Evolutionary conservation across 2,888 invertebrate species (phyloP).

Genomic region (Eupithecia insigniata): DNA sequence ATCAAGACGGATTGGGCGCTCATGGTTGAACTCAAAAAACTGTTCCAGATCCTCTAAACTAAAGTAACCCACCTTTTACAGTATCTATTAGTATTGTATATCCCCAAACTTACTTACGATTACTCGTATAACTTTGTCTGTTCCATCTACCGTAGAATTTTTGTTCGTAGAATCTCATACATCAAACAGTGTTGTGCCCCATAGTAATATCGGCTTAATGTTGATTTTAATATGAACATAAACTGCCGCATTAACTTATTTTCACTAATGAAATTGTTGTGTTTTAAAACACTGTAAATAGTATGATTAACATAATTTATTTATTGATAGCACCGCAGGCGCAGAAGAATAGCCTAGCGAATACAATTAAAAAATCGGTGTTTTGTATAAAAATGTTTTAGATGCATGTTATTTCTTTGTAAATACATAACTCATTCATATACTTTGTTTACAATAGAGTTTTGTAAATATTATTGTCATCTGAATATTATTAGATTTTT

Average conservation of each 20-base stretch:
- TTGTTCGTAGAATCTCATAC: constrained; percentile 66
- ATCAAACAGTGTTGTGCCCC: constrained; percentile 24
- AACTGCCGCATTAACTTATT: constrained; percentile 23
- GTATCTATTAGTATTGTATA: constrained; percentile 52
- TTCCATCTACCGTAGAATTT: constrained; percentile 70
- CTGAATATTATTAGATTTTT: constrained; percentile 18
- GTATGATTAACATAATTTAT: constrained; percentile 32
- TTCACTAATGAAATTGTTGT: constrained; percentile 29
- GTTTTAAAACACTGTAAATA: constrained; percentile 30
- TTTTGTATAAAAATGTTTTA: constrained; percentile 40
- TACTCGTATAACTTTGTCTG: constrained; percentile 60
- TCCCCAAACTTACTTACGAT: constrained; percentile 49
- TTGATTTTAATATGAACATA: background rate
- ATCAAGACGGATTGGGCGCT: constrained; percentile 98
- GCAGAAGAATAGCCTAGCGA: background rate
- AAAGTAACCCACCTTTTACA: constrained; percentile 69
- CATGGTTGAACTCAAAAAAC: constrained; percentile 98
- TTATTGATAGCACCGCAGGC: constrained; percentile 18
- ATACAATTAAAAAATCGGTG: constrained; percentile 6
- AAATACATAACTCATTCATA: constrained; percentile 51
- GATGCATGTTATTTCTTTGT: constrained; percentile 50
- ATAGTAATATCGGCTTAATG: constrained; percentile 20
- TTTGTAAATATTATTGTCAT: constrained; percentile 39
- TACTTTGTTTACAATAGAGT: constrained; percentile 42
- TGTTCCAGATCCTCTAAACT: constrained; percentile 94